Evolutionary conservation across 2,113 vertebrate species (phyloP).

Genomic region (Spheniscus mendiculus): DNA sequence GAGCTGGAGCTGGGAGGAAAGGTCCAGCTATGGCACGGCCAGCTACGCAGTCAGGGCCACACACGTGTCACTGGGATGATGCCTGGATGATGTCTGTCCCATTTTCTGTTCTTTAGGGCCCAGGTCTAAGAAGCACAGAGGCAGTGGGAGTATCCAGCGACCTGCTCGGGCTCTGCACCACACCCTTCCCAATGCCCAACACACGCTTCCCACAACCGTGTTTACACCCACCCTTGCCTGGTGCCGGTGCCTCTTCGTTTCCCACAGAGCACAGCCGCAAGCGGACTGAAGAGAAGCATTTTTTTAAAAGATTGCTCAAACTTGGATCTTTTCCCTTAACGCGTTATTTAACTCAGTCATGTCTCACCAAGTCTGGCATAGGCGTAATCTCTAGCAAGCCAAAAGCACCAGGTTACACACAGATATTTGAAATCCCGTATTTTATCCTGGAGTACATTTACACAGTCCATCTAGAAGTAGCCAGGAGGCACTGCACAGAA

Average conservation of each 20-base stretch:
- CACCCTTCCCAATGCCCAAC: background rate
- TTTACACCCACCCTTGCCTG: background rate
- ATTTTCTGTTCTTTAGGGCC: background rate
- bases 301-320: background rate
- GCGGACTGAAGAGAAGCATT: rapidly evolving
- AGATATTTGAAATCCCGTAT: rapidly evolving
- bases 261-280: background rate
- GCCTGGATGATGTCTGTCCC: too few relatives aligned
- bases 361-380: background rate
- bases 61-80: background rate
- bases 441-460: background rate
- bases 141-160: background rate
- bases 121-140: too few relatives aligned
- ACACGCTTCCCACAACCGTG: rapidly evolving
- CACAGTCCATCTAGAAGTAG: background rate
- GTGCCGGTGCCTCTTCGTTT: background rate
- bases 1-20: background rate
- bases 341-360: background rate
- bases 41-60: background rate
- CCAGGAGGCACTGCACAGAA: rapidly evolving
- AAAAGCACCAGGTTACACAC: background rate
- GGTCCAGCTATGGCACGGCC: background rate
- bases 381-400: background rate
- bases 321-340: background rate
- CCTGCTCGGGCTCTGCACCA: too few relatives aligned